Base-by-base conservation (phyloP, 1,140 invertebrate genomes). In the Listronotus oregonensis region DNA sequence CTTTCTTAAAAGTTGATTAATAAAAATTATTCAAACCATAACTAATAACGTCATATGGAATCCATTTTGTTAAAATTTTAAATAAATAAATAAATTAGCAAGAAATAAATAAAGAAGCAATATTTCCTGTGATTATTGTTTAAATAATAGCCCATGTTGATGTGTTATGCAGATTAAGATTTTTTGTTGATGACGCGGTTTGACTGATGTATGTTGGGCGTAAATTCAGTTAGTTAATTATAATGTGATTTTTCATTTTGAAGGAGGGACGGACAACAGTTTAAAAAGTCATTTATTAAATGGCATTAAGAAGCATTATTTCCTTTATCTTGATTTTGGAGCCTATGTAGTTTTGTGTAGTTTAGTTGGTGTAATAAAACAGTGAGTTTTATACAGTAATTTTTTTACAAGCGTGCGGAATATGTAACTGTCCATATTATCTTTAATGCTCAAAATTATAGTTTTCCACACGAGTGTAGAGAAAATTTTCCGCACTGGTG, bases 251-350 rank as follows among this genome's bases (percentile, higher is more conserved):
- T 63, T 63, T 63, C 49, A 63, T 46, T 55, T 55, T 32, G 40
- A 63, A 63, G 51, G 50, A 46, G 51, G 60, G 60, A 14, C 44
- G 44, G 27, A 27, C 54, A 15, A 14, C 63, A 49, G 49, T 51
- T 58, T 65, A 65, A 58, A 65, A 58, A 65, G 37, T 65, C 55
- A 65, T 65, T 65, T 58, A 58, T 65, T 58, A 65, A 58, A 65
- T 65, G 63, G 63, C 63, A 65, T 65, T 65, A 65, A 43, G 44
- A 9, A 18, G 60, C 60, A 18, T 46, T 14, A 55, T 42, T 58
- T 62, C 54, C 50, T 46, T 63, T 51, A 40, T 44, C 60, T 63
- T 27, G 50, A 63, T 63, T 59, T 14, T 43, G 32, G 57, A 59
- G 27, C 49, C 57, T 59, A 49, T 59, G 21, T 49, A 59, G 49